A percentile compares a stretch with the other conserved stretches of the same genome.
Conservation (phyloP, 2,113 vertebrate genomes). For the Prolemur simus region DNA sequence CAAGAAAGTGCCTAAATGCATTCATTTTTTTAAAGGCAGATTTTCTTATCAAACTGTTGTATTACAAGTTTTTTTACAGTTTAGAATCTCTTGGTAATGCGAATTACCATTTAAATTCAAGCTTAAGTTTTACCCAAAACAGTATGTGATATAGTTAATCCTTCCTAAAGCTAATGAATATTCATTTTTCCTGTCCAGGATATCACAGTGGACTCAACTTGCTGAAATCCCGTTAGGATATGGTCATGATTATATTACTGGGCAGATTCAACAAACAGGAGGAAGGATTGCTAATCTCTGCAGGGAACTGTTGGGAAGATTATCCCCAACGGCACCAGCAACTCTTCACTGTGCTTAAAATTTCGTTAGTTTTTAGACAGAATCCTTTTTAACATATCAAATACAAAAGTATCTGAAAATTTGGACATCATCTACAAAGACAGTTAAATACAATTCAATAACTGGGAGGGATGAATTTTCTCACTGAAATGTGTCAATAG, state of each 20-base stretch:
- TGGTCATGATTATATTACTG: slow-evolving; percentile 14
- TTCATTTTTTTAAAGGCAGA: neutral
- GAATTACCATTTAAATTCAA: slow-evolving; percentile 21
- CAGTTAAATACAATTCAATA: neutral
- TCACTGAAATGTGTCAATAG: neutral
- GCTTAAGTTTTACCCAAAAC: neutral
- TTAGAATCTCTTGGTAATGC: neutral
- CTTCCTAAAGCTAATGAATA: slow-evolving; percentile 54
- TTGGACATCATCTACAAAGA: neutral
- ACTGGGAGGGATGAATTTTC: neutral
- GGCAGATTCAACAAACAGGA: slow-evolving; percentile 16
- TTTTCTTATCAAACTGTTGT: neutral
- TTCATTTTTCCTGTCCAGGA: slow-evolving; percentile 42
- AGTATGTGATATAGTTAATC: slow-evolving; percentile 30
- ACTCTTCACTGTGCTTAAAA: neutral
- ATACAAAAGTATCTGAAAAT: neutral
- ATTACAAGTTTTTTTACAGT: neutral
- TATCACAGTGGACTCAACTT: slow-evolving; percentile 21
- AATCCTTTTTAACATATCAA: neutral
- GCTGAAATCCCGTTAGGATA: slow-evolving; percentile 3
- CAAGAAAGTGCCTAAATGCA: neutral
- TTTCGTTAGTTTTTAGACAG: neutral
- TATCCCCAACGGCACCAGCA: neutral
- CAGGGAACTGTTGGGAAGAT: neutral
- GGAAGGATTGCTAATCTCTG: neutral